phyloP scores from a whole-genome alignment of 2,113 vertebrate genomes.

The Fukomys damarensis region DNA sequence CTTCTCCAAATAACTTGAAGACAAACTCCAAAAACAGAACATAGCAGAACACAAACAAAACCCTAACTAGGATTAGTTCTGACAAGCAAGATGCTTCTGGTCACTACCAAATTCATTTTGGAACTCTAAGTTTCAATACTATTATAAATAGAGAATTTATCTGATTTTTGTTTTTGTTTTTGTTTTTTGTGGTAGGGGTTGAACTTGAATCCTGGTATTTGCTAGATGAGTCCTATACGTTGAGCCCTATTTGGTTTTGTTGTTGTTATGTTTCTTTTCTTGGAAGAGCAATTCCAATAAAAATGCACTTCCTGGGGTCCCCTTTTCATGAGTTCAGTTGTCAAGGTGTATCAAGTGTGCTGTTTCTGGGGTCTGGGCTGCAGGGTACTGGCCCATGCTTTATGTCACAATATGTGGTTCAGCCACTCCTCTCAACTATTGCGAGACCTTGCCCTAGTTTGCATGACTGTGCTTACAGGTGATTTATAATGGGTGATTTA shows the following conservation, averaged over 20 bases:
- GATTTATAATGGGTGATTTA: too few species aligned
- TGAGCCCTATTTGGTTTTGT: background rate
- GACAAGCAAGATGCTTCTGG: background rate
- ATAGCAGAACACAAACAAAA: background rate
- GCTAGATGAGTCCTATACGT: background rate
- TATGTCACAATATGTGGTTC: accelerated
- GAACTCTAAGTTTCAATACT: background rate
- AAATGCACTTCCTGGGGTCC: background rate
- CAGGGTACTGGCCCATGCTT: too few species aligned
- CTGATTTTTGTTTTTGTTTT: background rate
- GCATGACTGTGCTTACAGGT: background rate
- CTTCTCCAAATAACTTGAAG: background rate
- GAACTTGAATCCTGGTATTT: background rate
- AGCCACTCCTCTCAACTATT: background rate
- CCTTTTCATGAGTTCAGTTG: background rate
- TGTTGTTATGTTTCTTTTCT: background rate
- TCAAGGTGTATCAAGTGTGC: background rate
- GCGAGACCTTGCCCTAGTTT: background rate
- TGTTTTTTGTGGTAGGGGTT: background rate
- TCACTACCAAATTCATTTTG: background rate
- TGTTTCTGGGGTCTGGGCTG: background rate
- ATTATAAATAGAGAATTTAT: background rate
- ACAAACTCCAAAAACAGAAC: background rate
- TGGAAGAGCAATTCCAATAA: background rate
- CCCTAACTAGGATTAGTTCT: background rate